Evolutionary conservation across 2,797 vertebrate species (phyloP).

Genomic region (Amazona finschi): DNA sequence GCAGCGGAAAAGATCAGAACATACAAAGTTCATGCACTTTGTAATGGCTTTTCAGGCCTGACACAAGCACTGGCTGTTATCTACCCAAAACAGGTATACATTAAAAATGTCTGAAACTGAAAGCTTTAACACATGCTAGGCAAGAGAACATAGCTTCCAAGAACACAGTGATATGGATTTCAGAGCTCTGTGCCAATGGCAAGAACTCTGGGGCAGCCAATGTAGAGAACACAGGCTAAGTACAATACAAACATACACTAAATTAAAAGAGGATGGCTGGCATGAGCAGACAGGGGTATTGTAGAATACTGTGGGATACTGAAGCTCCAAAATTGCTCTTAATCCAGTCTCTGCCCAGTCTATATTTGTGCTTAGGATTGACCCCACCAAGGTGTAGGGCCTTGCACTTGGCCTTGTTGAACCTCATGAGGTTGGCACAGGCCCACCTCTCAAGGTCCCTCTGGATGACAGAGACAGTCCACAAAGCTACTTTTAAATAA

Average conservation of each 20-base stretch:
- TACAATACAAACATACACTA: rapidly evolving
- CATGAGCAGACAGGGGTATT: neutral
- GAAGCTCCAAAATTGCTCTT: neutral
- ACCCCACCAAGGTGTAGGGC: neutral
- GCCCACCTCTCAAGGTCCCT: neutral
- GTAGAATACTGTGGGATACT: rapidly evolving
- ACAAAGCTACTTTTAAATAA: neutral
- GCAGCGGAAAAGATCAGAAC: neutral
- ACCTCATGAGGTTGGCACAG: neutral
- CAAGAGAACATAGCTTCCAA: neutral
- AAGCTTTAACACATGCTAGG: neutral
- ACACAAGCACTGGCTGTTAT: neutral
- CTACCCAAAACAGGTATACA: neutral
- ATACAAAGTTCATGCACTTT: rapidly evolving
- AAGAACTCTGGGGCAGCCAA: neutral
- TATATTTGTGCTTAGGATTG: neutral
- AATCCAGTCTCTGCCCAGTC: neutral
- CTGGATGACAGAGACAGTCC: neutral
- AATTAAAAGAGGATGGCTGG: neutral
- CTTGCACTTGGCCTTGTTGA: neutral
- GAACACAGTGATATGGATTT: rapidly evolving
- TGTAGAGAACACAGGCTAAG: rapidly evolving
- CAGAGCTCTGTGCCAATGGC: neutral
- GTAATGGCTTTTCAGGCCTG: neutral
- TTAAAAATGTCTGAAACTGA: neutral